phyloP scores from a whole-genome alignment of 2,113 vertebrate species.

The Gavialis gangeticus region DNA sequence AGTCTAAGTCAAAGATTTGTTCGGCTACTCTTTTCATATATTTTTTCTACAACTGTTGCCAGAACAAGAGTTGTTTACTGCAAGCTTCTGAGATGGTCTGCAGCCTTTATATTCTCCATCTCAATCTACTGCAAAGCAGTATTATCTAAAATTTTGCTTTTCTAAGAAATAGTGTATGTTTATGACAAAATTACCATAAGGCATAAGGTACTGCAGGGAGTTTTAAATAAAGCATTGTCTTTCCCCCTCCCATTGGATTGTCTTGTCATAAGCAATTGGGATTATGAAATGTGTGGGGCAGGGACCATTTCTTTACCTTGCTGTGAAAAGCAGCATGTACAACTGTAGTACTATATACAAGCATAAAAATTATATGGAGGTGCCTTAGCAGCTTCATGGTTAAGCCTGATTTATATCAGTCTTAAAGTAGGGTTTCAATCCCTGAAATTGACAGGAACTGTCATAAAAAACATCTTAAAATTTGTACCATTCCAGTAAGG shows the following conservation, averaged over 20 bases:
- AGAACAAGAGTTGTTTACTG: conserved; percentile 51
- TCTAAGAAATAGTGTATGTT: not conserved
- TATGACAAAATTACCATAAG: conserved; percentile 18
- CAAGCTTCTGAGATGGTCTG: conserved; percentile 41
- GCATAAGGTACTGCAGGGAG: not conserved
- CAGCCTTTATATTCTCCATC: conserved; percentile 31
- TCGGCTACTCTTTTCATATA: conserved; percentile 35
- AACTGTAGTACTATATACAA: conserved; percentile 7
- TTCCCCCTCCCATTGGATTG: not conserved
- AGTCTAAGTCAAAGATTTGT: conserved; percentile 65
- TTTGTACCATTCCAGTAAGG: not conserved
- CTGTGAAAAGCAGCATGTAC: conserved; percentile 32
- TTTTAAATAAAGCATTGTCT: conserved; percentile 27
- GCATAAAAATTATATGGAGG: conserved; percentile 40
- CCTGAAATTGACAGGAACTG: conserved; percentile 33
- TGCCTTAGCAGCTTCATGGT: conserved; percentile 1
- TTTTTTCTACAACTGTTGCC: conserved; percentile 54
- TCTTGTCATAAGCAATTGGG: conserved; percentile 13
- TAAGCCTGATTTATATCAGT: conserved; percentile 3
- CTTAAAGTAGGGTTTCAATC: conserved; percentile 41
- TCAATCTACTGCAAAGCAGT: not conserved
- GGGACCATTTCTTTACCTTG: conserved; percentile 9
- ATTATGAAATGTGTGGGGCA: not conserved
- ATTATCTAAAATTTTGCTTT: conserved; percentile 25
- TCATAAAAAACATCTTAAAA: conserved; percentile 15